phyloP scores from a whole-genome alignment of 2,888 invertebrate species.

The Amblyteles armatorius region DNA sequence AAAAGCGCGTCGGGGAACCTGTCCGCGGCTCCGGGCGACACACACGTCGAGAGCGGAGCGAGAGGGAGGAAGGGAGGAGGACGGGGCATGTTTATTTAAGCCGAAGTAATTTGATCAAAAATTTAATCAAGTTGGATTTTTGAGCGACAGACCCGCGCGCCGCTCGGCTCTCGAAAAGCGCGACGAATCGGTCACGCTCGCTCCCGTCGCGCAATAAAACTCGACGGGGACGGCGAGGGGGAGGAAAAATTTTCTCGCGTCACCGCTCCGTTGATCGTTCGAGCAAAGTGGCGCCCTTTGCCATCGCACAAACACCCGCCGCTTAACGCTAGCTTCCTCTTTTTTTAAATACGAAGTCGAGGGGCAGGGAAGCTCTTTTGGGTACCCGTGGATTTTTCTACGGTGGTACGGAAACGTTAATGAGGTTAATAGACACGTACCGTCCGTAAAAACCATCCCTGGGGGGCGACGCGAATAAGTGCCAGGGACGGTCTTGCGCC shows the following conservation, averaged over 20 bases:
- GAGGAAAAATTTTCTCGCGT: slow-evolving; percentile 32
- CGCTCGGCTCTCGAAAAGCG: slow-evolving; percentile 69
- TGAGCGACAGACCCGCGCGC: slow-evolving; percentile 75
- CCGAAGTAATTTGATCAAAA: slow-evolving; percentile 84
- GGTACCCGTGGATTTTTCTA: slow-evolving; percentile 35
- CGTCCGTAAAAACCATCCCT: slow-evolving; percentile 79
- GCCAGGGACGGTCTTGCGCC: slow-evolving; percentile 24
- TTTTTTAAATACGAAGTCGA: neutral
- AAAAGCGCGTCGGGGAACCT: slow-evolving; percentile 21
- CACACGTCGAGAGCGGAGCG: neutral
- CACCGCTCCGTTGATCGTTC: slow-evolving; percentile 15
- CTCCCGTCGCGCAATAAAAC: slow-evolving; percentile 79
- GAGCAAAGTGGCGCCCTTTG: slow-evolving; percentile 61
- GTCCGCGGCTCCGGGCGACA: neutral
- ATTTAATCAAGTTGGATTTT: slow-evolving; percentile 84
- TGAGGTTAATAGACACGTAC: slow-evolving; percentile 83
- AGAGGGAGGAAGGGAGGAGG: slow-evolving; percentile 12
- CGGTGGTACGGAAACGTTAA: slow-evolving; percentile 69
- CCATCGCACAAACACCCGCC: slow-evolving; percentile 69
- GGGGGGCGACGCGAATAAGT: slow-evolving; percentile 60
- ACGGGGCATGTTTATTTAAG: slow-evolving; percentile 83
- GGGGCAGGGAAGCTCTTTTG: neutral
- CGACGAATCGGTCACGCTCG: slow-evolving; percentile 80
- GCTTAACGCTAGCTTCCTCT: neutral
- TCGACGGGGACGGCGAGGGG: slow-evolving; percentile 67